phyloP scores from a whole-genome alignment of 2,797 vertebrate species.

The Tiaroga cobitis region DNA sequence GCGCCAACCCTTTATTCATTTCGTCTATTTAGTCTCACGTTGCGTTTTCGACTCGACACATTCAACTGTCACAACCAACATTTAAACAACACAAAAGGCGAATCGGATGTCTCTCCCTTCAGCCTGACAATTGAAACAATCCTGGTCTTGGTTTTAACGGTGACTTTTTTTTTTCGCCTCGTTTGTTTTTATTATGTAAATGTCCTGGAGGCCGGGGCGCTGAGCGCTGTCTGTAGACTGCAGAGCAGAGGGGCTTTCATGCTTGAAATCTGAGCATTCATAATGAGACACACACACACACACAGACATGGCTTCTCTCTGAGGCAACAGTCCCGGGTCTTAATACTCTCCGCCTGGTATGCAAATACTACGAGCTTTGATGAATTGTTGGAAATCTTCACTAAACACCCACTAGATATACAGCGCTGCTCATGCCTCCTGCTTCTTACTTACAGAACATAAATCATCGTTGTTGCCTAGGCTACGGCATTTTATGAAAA shows the following conservation, averaged over 20 bases:
- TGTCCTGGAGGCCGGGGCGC: constrained; percentile 27
- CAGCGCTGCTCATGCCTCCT: background rate
- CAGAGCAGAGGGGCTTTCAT: constrained; percentile 50
- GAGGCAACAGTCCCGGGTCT: constrained; percentile 35
- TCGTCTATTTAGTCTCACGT: background rate
- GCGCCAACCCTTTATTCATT: background rate
- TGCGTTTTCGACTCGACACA: background rate
- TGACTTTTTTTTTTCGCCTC: background rate
- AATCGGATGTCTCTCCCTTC: constrained; percentile 12
- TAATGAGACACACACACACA: constrained; percentile 11
- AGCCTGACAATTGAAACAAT: constrained; percentile 6
- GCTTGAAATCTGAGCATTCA: constrained; percentile 52
- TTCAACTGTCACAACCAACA: background rate
- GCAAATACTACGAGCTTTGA: constrained; percentile 39
- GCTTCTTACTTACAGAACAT: constrained; percentile 10
- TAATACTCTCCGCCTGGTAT: constrained; percentile 49
- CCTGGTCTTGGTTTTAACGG: background rate
- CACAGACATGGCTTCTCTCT: constrained; percentile 38
- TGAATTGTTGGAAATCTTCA: constrained; percentile 45
- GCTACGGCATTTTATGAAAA: background rate
- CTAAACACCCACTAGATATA: constrained; percentile 41
- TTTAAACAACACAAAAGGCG: background rate
- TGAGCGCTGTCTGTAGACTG: constrained; percentile 31
- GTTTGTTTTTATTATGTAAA: constrained; percentile 54
- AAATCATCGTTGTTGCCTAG: constrained; percentile 21